Evolutionary conservation across 2,797 vertebrate genomes (phyloP).

Genomic region (Myiotriccus ornatus): DNA sequence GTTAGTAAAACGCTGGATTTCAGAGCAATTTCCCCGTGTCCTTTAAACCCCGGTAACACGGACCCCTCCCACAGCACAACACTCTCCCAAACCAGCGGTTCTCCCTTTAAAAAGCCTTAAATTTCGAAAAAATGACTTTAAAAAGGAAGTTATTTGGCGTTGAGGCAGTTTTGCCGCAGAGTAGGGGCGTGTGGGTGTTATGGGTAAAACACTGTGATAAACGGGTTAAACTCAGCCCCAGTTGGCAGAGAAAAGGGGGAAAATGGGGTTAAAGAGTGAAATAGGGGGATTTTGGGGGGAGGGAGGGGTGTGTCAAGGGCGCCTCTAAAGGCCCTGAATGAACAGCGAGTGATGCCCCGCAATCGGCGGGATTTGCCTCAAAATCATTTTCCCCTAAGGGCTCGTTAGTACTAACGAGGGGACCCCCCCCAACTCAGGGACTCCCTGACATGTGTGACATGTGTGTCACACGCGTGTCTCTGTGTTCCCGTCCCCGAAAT

Average conservation of each 20-base stretch:
- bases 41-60: not conserved
- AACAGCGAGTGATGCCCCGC: rapidly evolving
- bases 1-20: not conserved
- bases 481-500: not conserved
- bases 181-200: not conserved
- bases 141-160: not conserved
- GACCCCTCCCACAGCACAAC: not conserved
- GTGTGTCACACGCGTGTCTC: not conserved
- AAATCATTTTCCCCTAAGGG: not conserved
- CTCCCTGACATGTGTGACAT: not conserved
- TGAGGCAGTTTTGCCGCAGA: not conserved
- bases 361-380: not conserved
- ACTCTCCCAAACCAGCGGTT: not conserved
- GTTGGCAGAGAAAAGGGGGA: rapidly evolving
- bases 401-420: rapidly evolving
- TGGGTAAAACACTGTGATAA: not conserved
- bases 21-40: not conserved
- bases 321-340: not conserved
- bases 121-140: not conserved
- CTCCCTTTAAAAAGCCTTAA: not conserved
- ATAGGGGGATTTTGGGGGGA: not conserved
- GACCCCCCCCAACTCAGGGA: rapidly evolving
- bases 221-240: not conserved
- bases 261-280: not conserved
- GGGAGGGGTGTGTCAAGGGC: no score